Evolutionary conservation across 1,140 invertebrate species (phyloP).

Genomic region (Drosophila varians): DNA sequence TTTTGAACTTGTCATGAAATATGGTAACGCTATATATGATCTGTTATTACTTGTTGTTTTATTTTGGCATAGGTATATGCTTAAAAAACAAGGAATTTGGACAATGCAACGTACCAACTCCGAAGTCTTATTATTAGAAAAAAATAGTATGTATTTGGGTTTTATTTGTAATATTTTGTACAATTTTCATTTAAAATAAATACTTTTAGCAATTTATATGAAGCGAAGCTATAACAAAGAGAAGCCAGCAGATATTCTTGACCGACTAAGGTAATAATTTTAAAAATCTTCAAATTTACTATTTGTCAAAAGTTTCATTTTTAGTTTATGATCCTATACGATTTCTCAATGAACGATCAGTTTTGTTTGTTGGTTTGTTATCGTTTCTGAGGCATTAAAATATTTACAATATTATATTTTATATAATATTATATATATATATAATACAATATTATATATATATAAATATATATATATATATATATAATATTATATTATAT

Average conservation of each 20-base stretch:
- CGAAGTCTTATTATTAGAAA: constrained; percentile 11
- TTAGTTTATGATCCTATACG: too few relatives aligned
- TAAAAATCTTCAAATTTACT: neutral
- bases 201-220: constrained; percentile 14
- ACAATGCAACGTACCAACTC: constrained; percentile 34
- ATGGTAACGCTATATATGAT: constrained; percentile 95
- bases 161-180: neutral
- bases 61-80: constrained; percentile 95
- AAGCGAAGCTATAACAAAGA: constrained; percentile 17
- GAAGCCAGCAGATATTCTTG: constrained; percentile 28
- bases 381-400: too few relatives aligned
- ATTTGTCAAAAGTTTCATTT: neutral
- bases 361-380: too few relatives aligned
- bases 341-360: too few relatives aligned
- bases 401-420: too few relatives aligned
- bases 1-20: constrained; percentile 93
- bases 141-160: constrained; percentile 13
- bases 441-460: too few relatives aligned
- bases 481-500: too few relatives aligned
- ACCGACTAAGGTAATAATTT: constrained; percentile 41
- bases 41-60: constrained; percentile 94
- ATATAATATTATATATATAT: too few relatives aligned
- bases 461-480: too few relatives aligned
- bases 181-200: neutral
- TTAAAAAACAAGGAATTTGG: constrained; percentile 71